Evolutionary conservation across 92 coral and sea anemone genomes (phyloP).

Genomic region (Zoanthus solanderi): DNA sequence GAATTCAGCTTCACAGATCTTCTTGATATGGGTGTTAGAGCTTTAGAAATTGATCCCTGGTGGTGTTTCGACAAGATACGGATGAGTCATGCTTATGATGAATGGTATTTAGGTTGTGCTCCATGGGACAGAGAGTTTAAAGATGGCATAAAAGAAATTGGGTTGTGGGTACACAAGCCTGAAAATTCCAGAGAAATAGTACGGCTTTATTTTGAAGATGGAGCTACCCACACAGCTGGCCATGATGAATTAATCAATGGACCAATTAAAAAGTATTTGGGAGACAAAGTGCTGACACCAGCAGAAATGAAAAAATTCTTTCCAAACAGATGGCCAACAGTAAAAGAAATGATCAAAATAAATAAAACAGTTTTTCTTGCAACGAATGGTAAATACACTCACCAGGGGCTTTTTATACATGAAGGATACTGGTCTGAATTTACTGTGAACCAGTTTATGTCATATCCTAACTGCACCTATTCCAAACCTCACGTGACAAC

Average conservation of each 20-base stretch:
- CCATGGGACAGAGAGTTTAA: conserved; percentile 88
- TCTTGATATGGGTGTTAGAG: conserved; percentile 86
- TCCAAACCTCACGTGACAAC: conserved; percentile 48
- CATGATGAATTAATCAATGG: conserved; percentile 81
- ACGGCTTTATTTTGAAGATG: conserved; percentile 90
- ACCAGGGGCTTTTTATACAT: conserved; percentile 75
- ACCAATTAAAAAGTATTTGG: conserved; percentile 72
- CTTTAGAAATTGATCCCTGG: conserved; percentile 89
- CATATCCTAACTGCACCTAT: conserved; percentile 67
- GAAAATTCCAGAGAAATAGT: conserved; percentile 76
- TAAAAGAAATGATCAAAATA: conserved; percentile 61
- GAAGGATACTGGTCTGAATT: conserved; percentile 72
- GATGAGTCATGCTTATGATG: conserved; percentile 85
- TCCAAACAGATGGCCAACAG: conserved; percentile 82
- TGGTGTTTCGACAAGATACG: conserved; percentile 89
- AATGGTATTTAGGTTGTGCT: conserved; percentile 79
- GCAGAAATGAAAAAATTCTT: conserved; percentile 65
- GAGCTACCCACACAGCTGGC: conserved; percentile 75
- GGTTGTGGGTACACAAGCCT: conserved; percentile 77
- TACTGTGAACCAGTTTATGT: conserved; percentile 63
- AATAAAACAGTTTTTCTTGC: conserved; percentile 81
- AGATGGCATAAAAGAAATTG: conserved; percentile 85
- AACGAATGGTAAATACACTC: conserved; percentile 59
- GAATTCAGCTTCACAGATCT: conserved; percentile 88
- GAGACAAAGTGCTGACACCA: conserved; percentile 84